A percentile compares a stretch with the other conserved stretches of the same genome.
phyloP scores from a whole-genome alignment of 37 sponge, comb jelly and placozoan genomes.

The Ianthella basta region DNA sequence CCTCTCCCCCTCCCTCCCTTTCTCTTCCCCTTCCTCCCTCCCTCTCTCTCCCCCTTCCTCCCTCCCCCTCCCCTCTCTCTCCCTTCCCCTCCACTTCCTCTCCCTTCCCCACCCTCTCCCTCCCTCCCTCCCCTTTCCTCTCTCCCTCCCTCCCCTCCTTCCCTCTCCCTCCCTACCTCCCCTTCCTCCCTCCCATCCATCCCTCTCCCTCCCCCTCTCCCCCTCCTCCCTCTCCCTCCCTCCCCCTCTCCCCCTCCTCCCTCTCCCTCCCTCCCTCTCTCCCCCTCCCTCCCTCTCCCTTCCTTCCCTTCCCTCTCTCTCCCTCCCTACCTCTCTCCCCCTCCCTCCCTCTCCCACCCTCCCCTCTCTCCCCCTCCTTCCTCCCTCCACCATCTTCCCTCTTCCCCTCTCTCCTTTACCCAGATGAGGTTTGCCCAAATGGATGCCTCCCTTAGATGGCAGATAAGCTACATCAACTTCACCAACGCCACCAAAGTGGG shows the following conservation, averaged over 20 bases:
- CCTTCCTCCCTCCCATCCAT: conserved; percentile 15
- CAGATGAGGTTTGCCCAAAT: too few relatives aligned
- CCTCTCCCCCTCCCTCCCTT: neutral
- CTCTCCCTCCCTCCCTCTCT: conserved; percentile 5
- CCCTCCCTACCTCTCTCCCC: conserved; percentile 3
- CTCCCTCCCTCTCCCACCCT: too few relatives aligned
- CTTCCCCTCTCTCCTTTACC: conserved; percentile 6
- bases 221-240: too few relatives aligned
- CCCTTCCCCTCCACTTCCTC: neutral
- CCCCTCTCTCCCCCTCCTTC: too few relatives aligned
- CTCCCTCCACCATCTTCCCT: too few relatives aligned
- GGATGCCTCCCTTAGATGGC: too few relatives aligned
- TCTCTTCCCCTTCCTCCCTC: neutral
- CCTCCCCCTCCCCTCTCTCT: conserved; percentile 14
- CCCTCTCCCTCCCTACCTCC: too few relatives aligned
- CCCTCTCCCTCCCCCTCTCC: too few relatives aligned
- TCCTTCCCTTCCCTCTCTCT: conserved; percentile 13
- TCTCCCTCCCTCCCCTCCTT: neutral
- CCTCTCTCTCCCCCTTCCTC: neutral
- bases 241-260: too few relatives aligned
- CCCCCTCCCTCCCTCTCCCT: neutral
- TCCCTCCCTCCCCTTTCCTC: neutral
- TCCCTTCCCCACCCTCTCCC: conserved; percentile 23
- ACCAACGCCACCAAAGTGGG: too few relatives aligned
- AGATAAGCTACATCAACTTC: too few relatives aligned